Evolutionary conservation across 64 coral and sea anemone genomes (phyloP).

Genomic region (Trachythela sp.): DNA sequence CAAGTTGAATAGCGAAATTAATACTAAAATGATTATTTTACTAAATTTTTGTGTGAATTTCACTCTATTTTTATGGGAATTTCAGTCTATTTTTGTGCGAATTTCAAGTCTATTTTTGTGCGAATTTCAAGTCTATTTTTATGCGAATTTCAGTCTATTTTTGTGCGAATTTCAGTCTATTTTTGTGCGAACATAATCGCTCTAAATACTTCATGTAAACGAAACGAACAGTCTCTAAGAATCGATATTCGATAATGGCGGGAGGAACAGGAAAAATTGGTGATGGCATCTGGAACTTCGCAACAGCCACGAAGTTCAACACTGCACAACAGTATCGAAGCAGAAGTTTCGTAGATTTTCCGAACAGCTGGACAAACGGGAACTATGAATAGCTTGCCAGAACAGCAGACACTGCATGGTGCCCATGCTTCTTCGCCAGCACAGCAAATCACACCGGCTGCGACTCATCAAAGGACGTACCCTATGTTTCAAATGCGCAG

Average conservation of each 20-base stretch:
- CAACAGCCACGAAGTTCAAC: neutral
- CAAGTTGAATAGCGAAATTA: neutral
- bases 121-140: too few relatives aligned
- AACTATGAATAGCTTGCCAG: neutral
- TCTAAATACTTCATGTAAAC: too few relatives aligned
- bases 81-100: too few relatives aligned
- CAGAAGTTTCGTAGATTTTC: neutral
- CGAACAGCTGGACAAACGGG: neutral
- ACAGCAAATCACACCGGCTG: neutral
- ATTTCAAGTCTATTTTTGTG: too few relatives aligned
- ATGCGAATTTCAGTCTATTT: too few relatives aligned
- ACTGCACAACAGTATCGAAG: neutral
- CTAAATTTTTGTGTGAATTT: neutral
- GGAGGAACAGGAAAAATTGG: neutral
- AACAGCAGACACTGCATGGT: neutral
- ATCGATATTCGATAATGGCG: neutral
- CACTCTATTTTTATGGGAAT: too few relatives aligned
- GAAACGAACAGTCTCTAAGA: too few relatives aligned
- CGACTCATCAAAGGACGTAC: too few relatives aligned
- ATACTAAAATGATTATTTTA: too few relatives aligned
- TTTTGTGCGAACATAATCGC: too few relatives aligned
- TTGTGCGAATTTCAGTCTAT: too few relatives aligned
- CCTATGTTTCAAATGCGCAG: neutral
- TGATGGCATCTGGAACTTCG: neutral
- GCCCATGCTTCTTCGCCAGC: neutral